These are phyloP conservation scores for Aspiorhynchus laticeps DNA, from an alignment of 2,113 vertebrate genomes.

Conservation along the genomic window DNA sequence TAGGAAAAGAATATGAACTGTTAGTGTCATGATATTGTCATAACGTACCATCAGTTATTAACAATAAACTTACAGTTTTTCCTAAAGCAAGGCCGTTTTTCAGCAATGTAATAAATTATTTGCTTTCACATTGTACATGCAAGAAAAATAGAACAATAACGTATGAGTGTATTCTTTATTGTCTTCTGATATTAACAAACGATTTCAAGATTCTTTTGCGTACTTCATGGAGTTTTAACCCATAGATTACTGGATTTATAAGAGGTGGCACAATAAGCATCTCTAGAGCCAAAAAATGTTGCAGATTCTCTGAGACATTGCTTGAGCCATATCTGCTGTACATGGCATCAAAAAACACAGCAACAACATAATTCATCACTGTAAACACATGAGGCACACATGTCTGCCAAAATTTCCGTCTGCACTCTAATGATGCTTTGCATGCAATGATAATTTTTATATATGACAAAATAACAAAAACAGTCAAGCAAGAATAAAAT, in stretches of 20 bases:
- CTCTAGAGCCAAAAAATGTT: constrained; percentile 33
- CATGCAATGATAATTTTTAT: constrained; percentile 28
- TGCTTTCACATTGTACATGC: too few relatives aligned
- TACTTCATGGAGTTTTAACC: constrained; percentile 43
- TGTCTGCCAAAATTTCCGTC: too few relatives aligned
- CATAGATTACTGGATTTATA: constrained; percentile 46
- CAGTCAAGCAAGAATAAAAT: neutral
- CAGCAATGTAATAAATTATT: too few relatives aligned
- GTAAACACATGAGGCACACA: constrained; percentile 42
- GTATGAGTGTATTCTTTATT: too few relatives aligned
- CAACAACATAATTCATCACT: constrained; percentile 36
- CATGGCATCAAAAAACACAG: constrained; percentile 47
- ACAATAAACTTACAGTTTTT: too few relatives aligned
- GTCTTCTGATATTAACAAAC: too few relatives aligned
- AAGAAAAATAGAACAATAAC: too few relatives aligned
- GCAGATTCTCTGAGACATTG: neutral
- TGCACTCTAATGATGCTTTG: constrained; percentile 11
- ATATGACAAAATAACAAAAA: constrained; percentile 43
- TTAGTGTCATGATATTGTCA: too few relatives aligned
- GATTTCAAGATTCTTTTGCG: neutral
- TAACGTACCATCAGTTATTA: too few relatives aligned
- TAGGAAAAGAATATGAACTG: too few relatives aligned
- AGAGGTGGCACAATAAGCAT: constrained; percentile 45
- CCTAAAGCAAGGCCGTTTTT: too few relatives aligned
- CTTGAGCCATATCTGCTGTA: constrained; percentile 36